phyloP scores from a whole-genome alignment of 2,797 vertebrate genomes.

The Paedocypris micromegethes region DNA sequence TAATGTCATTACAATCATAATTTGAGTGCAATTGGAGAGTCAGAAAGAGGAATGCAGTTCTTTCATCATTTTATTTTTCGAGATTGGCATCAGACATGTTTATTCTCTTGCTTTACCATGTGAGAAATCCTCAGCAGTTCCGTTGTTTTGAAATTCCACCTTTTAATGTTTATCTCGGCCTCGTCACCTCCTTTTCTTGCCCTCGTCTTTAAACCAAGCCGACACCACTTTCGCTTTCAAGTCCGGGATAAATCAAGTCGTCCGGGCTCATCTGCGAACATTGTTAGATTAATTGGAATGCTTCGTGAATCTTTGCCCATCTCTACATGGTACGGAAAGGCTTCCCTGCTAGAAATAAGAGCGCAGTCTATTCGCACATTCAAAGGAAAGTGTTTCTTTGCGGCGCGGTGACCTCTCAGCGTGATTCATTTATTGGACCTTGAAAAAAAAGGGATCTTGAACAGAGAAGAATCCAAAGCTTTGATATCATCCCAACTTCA shows the following conservation, averaged over 20 bases:
- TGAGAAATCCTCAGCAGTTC: constrained; percentile 29
- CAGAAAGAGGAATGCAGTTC: neutral
- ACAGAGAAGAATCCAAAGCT: constrained; percentile 52
- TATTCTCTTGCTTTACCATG: too few relatives aligned
- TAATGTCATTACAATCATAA: constrained; percentile 72
- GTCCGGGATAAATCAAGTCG: constrained; percentile 72
- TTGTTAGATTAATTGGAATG: constrained; percentile 74
- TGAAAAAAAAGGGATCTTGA: constrained; percentile 55
- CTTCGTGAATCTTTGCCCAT: constrained; percentile 71
- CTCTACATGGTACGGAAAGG: constrained; percentile 69
- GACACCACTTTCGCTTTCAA: constrained; percentile 58
- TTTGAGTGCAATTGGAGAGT: constrained; percentile 53
- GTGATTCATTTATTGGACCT: constrained; percentile 63
- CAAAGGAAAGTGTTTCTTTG: constrained; percentile 39
- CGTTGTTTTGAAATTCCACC: constrained; percentile 44
- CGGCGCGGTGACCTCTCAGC: constrained; percentile 59
- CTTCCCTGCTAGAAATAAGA: constrained; percentile 39
- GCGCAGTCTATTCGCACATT: constrained; percentile 45
- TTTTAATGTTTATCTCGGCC: constrained; percentile 46
- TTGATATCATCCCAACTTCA: constrained; percentile 62
- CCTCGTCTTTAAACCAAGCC: constrained; percentile 53
- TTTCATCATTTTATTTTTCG: too few relatives aligned
- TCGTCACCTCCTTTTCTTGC: constrained; percentile 40
- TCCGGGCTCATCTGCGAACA: constrained; percentile 68
- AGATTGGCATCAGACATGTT: too few relatives aligned